These are phyloP conservation scores for Pelecanoides urinatrix DNA, from an alignment of 2,113 vertebrate genomes.

Conservation along the genomic window DNA sequence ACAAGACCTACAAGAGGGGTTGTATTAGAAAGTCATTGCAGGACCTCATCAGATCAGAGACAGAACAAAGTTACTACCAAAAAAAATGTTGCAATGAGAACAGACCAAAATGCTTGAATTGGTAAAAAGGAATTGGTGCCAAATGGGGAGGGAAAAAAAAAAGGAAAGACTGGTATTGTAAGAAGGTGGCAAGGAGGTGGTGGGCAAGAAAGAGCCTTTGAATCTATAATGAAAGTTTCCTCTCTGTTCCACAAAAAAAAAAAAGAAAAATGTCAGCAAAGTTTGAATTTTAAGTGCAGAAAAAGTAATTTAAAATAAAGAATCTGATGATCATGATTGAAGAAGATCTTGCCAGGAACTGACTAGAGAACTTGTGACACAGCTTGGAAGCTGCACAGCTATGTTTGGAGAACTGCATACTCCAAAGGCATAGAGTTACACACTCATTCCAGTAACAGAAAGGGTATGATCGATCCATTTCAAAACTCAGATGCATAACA, in stretches of 20 bases:
- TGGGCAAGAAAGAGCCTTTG: neutral
- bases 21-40: neutral
- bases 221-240: neutral
- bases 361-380: neutral
- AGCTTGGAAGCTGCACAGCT: neutral
- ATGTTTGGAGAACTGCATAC: neutral
- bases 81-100: neutral
- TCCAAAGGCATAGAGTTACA: neutral
- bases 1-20: neutral
- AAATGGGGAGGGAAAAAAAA: neutral
- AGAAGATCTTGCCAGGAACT: neutral
- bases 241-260: neutral
- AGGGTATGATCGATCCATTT: neutral
- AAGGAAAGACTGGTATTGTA: neutral
- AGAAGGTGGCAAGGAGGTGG: neutral
- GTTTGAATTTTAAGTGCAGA: neutral
- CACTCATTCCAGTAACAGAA: neutral
- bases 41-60: neutral
- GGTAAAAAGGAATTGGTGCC: neutral
- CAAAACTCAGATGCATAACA: neutral
- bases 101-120: neutral
- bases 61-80: neutral
- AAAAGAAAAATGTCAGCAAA: no score
- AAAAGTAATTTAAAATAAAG: neutral
- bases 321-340: neutral